These are phyloP conservation scores for Grantiella picta DNA, from an alignment of 2,113 vertebrate species.

Conservation along the genomic window DNA sequence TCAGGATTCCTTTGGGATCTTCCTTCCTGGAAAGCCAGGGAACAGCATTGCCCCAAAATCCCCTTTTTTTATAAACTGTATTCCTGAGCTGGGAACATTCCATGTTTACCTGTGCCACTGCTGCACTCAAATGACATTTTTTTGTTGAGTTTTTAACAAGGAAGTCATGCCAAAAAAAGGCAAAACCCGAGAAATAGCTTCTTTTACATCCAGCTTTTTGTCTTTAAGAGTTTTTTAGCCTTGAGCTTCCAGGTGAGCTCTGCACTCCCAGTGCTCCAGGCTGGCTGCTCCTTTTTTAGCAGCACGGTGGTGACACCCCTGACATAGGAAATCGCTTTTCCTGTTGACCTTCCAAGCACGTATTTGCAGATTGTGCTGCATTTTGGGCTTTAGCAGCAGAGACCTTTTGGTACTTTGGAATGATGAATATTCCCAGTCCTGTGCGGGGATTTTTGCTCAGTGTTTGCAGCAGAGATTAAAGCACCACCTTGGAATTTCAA, in stretches of 20 bases:
- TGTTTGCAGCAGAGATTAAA: background rate
- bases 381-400: background rate
- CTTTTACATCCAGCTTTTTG: background rate
- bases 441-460: background rate
- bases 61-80: background rate
- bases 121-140: background rate
- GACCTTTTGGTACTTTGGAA: background rate
- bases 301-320: background rate
- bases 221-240: background rate
- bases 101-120: background rate
- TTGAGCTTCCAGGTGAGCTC: constrained; percentile 2
- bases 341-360: background rate
- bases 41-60: background rate
- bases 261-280: background rate
- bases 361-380: background rate
- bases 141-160: background rate
- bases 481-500: background rate
- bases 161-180: background rate
- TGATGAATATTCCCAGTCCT: background rate
- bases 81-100: background rate
- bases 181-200: background rate
- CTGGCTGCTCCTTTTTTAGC: constrained; percentile 4
- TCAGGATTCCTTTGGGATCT: background rate
- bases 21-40: background rate
- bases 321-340: constrained; percentile 12